phyloP scores from a whole-genome alignment of 2,888 invertebrate genomes.

The Chrysodeixis includens region DNA sequence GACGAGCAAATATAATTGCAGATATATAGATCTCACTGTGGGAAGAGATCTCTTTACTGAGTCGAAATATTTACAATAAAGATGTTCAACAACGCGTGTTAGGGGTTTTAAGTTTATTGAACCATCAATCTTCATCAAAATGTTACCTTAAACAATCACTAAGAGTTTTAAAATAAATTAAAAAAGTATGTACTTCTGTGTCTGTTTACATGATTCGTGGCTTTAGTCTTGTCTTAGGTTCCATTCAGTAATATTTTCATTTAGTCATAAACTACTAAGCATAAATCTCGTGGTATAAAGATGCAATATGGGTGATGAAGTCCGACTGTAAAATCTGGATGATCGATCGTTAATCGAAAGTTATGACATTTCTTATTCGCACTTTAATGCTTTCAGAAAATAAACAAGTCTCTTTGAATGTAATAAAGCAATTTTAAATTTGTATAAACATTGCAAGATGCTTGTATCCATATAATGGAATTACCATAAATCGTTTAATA shows the following conservation, averaged over 20 bases:
- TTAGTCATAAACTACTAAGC: slow-evolving; percentile 20
- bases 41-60: too few relatives aligned
- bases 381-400: slow-evolving; percentile 50
- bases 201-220: background rate
- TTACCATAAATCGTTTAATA: slow-evolving; percentile 16
- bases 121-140: too few relatives aligned
- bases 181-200: too few relatives aligned
- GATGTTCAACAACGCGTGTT: too few relatives aligned
- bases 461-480: slow-evolving; percentile 3
- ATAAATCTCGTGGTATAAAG: slow-evolving; percentile 11
- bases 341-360: slow-evolving; percentile 50
- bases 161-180: too few relatives aligned
- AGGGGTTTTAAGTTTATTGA: too few relatives aligned
- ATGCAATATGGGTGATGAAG: background rate
- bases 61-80: too few relatives aligned
- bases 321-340: slow-evolving; percentile 44
- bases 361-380: slow-evolving; percentile 56
- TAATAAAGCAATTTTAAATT: slow-evolving; percentile 36
- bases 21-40: too few relatives aligned
- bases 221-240: background rate
- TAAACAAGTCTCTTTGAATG: slow-evolving; percentile 40
- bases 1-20: too few relatives aligned
- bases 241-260: too few relatives aligned
- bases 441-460: slow-evolving; percentile 11
- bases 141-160: too few relatives aligned